These are phyloP conservation scores for Sycobia sp. DNA, from an alignment of 1,140 invertebrate species.

Conservation along the genomic window DNA sequence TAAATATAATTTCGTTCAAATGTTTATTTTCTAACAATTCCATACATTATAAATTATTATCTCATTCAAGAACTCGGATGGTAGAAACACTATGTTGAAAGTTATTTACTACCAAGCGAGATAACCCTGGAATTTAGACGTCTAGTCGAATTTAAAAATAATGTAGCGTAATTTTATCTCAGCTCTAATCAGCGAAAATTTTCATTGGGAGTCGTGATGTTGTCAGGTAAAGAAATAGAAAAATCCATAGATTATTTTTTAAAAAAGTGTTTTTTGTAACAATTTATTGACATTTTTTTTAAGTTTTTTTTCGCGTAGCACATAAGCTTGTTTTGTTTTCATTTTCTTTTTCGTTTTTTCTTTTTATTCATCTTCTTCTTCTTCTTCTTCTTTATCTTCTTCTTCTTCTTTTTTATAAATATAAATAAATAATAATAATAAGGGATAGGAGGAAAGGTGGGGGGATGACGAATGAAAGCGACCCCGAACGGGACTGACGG, in stretches of 20 bases:
- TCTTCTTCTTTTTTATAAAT: constrained; percentile 15
- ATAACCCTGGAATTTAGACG: too few relatives aligned
- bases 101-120: too few relatives aligned
- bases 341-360: not conserved
- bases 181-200: too few relatives aligned
- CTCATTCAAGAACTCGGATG: too few relatives aligned
- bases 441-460: constrained; percentile 4
- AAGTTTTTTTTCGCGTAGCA: constrained; percentile 42
- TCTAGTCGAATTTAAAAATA: too few relatives aligned
- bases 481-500: constrained; percentile 13
- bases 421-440: constrained; percentile 34
- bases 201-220: too few relatives aligned
- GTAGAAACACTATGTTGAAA: too few relatives aligned
- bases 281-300: constrained; percentile 50
- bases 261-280: constrained; percentile 50
- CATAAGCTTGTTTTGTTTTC: constrained; percentile 34
- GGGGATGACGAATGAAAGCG: constrained; percentile 27
- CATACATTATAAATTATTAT: too few relatives aligned
- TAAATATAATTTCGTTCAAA: too few relatives aligned
- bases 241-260: constrained; percentile 31
- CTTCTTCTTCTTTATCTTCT: constrained; percentile 45
- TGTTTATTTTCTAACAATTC: too few relatives aligned
- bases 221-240: constrained; percentile 2
- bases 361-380: constrained; percentile 38
- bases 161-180: too few relatives aligned